Base-by-base conservation (phyloP, 1,140 invertebrate species). In the Euglossa dilemma region DNA sequence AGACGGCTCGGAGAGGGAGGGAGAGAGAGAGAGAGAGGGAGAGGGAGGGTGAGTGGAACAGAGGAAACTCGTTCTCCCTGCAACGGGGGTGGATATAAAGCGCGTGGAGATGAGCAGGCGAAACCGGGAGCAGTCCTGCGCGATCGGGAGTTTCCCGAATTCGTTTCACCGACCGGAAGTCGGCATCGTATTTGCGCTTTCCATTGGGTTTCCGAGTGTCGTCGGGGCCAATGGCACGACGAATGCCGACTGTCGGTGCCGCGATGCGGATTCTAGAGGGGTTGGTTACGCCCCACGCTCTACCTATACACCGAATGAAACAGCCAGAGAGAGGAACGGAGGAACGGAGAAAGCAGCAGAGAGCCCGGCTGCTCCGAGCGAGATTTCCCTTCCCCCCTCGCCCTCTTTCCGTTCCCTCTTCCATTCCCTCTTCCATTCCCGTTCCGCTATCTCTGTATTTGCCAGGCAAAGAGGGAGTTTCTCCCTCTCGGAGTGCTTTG, bases 191-290 rank as follows among this genome's bases (percentile, higher is more conserved):
- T 94, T 94, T 94, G 93, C 90, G 91, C 91, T 91, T 92, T 93
- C 91, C 91, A 93, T 94, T 93, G 93, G 87, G 91, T 93, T 93
- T 93, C 88, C 92, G 93, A 92, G 90, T 93, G 92, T 93, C 92
- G 91, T 89, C 80, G 82, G 88, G 90, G 90, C 93, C 93, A 94
- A 94, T 94, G 91, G 92, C 90, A 93, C 91, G 85, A 85, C 91
- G 86, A 90, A 94, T 94, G 93, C 91, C 91, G 92, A 93, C 90
- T 93, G 91, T 92, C 88, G 90, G 87, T 83, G 89, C 78, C 86
- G 90, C 88, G 89, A 87, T 88, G 86, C 89, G 87, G 73, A 84
- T 87, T 74, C 90, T 86, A 91, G 90, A 85, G 90, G 92, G 92
- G 92, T 90, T 89, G 90, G 92, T 91, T 93, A 93, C 93, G 92